Conservation (phyloP, 2,797 vertebrate species). For the Tokudaia tokunoshimensis region DNA sequence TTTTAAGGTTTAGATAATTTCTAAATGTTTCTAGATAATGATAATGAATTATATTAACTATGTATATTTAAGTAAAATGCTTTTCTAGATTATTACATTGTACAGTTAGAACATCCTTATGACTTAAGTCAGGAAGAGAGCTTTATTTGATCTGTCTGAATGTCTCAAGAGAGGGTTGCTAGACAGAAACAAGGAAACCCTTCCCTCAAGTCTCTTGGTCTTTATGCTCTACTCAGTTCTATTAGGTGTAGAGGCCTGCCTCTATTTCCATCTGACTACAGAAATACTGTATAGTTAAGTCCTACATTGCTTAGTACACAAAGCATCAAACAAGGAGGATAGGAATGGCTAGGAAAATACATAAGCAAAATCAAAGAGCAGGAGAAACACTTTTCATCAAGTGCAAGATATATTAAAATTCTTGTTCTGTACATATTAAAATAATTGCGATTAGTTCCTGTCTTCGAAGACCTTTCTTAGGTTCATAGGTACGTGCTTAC, state of each 20-base stretch:
- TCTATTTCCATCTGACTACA: neutral
- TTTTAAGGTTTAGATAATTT: slow-evolving; percentile 48
- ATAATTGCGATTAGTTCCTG: neutral
- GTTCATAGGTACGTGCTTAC: neutral
- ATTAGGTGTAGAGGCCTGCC: neutral
- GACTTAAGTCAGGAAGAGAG: neutral
- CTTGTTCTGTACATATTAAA: neutral
- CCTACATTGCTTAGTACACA: neutral
- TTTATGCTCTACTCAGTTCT: neutral
- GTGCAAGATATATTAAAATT: neutral
- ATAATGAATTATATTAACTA: neutral
- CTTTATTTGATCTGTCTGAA: neutral
- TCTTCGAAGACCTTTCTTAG: neutral
- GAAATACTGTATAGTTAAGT: neutral
- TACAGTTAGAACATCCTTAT: neutral
- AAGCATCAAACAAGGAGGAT: neutral
- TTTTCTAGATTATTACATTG: neutral
- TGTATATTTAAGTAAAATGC: neutral
- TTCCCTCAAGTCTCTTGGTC: neutral
- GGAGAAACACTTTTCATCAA: neutral
- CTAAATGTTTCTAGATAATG: slow-evolving; percentile 38
- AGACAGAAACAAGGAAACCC: neutral
- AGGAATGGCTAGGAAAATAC: neutral
- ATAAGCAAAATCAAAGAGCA: neutral
- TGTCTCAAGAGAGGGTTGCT: neutral